phyloP scores from a whole-genome alignment of 2,888 invertebrate genomes.

The Megastigmus dorsalis region DNA sequence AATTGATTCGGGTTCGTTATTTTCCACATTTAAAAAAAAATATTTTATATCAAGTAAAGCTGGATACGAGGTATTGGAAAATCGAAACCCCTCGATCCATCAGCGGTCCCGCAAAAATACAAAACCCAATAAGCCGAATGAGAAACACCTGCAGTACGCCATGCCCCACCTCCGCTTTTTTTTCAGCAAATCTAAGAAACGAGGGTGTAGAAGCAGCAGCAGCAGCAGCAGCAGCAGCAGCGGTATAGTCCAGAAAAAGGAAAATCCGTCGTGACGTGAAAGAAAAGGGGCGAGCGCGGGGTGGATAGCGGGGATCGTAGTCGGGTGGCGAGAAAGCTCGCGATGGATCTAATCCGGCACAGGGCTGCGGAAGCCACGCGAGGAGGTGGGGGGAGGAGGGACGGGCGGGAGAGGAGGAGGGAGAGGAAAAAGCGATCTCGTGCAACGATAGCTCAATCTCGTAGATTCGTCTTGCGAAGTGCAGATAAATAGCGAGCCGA shows the following conservation, averaged over 20 bases:
- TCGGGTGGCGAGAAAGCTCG: background rate
- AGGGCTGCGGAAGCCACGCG: no score
- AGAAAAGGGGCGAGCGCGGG: background rate
- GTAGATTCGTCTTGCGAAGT: slow-evolving; percentile 62
- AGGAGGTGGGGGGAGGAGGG: background rate
- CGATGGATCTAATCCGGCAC: slow-evolving; percentile 36
- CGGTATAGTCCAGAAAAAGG: background rate
- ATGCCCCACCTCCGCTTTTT: no score
- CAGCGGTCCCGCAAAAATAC: no score
- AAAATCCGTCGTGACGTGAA: background rate
- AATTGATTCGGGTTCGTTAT: no score
- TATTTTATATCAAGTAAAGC: no score
- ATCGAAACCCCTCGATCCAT: no score
- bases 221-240: background rate
- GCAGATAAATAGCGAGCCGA: slow-evolving; percentile 64
- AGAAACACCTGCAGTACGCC: no score
- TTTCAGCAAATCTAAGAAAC: no score
- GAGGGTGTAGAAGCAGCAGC: background rate
- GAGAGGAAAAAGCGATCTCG: slow-evolving; percentile 59
- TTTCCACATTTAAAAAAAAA: no score
- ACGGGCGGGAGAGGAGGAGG: slow-evolving; percentile 20
- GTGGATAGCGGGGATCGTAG: background rate
- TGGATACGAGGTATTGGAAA: no score
- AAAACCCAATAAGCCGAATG: no score
- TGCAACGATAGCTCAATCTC: slow-evolving; percentile 61